Conservation (phyloP, 2,797 vertebrate genomes). For the Dromococcyx pavoninus region DNA sequence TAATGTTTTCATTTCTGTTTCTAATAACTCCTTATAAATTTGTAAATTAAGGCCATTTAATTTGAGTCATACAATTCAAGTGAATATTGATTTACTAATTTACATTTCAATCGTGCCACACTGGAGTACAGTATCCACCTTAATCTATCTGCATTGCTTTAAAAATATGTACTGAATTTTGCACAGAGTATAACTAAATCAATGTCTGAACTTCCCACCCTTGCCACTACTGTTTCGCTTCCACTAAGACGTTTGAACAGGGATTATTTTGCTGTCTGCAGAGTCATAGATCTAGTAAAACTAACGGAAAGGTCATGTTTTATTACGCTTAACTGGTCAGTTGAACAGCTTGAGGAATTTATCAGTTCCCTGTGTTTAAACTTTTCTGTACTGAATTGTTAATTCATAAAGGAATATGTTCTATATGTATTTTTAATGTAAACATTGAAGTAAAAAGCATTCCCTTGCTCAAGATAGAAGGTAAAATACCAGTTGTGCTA, state of each 20-base stretch:
- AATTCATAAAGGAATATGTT: background rate
- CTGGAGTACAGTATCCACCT: background rate
- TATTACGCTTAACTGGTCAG: background rate
- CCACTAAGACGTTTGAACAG: background rate
- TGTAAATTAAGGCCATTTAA: background rate
- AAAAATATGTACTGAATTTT: background rate
- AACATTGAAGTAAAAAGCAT: background rate
- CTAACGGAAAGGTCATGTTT: background rate
- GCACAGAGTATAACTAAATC: background rate
- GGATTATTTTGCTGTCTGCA: background rate
- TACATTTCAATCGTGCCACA: background rate
- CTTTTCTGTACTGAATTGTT: background rate
- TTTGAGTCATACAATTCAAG: background rate
- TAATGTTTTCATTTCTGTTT: background rate
- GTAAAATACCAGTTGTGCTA: background rate
- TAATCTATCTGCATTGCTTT: background rate
- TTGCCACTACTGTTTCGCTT: background rate
- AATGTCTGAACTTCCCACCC: background rate
- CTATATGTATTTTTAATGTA: background rate
- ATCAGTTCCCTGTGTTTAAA: background rate
- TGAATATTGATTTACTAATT: background rate
- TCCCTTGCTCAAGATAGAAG: background rate
- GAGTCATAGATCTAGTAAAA: background rate
- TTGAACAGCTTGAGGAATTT: background rate
- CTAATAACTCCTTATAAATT: background rate